Evolutionary conservation across 2,113 vertebrate species (phyloP).

Genomic region (Misgurnus mizolepis): DNA sequence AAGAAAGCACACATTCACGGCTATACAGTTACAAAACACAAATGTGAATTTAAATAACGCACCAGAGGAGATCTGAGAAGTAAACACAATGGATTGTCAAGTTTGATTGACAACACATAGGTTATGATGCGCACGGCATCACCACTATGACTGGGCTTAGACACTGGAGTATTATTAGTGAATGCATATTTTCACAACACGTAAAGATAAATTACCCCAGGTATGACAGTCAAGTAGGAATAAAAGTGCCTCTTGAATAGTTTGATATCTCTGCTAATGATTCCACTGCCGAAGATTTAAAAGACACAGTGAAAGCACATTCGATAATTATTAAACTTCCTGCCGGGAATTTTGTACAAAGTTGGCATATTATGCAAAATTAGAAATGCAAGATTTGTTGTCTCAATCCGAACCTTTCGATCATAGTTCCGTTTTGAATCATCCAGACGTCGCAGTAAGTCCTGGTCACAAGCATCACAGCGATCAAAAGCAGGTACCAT

Average conservation of each 20-base stretch:
- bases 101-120: background rate
- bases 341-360: background rate
- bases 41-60: background rate
- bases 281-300: conserved; percentile 73
- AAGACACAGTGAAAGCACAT: conserved; percentile 47
- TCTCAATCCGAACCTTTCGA: conserved; percentile 86
- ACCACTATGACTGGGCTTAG: background rate
- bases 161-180: background rate
- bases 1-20: background rate
- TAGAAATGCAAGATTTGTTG: background rate
- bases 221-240: conserved; percentile 80
- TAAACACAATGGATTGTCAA: conserved; percentile 1
- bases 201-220: conserved; percentile 69
- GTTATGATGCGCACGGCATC: background rate
- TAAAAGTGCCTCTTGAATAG: conserved; percentile 81
- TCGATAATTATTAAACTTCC: background rate
- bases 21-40: background rate
- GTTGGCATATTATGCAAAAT: background rate
- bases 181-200: conserved; percentile 36
- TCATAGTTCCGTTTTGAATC: conserved; percentile 98
- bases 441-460: conserved; percentile 99
- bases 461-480: conserved; percentile 88
- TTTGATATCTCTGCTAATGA: conserved; percentile 80
- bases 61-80: conserved; percentile 49
- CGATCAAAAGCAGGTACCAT: conserved; percentile 91